Evolutionary conservation across 2,797 vertebrate species (phyloP), one percentile per base, ranked within the genome.

Genomic region (Gambusia yucatana): DNA sequence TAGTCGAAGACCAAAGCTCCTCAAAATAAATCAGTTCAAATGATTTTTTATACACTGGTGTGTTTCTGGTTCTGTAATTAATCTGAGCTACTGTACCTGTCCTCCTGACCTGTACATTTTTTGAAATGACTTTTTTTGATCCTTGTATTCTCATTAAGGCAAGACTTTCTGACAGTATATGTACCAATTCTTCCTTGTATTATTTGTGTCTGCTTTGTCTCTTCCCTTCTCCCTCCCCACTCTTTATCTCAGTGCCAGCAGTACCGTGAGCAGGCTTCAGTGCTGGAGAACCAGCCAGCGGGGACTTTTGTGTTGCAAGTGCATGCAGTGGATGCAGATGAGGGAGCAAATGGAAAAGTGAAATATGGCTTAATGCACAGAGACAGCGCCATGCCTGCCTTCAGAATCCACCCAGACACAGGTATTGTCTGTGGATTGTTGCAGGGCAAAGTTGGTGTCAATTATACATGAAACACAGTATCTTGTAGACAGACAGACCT

Each of bases 311-410:
- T 98, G 78, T 93, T 98, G 84, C 96, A 96, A 93, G 96, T 97
- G 72, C 96, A 97, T 83, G 97, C 97, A 1, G 94, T 93, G 88
- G 97, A 98, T 92, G 97, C 96, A 84, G 97, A 98, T 91, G 97
- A 97, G 90, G 97, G 97, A 88, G 94, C 94, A 89, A 98, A 97
- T 91, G 97, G 97, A 84, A 88, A 96, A 95, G 97, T 98, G 89
- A 97, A 96, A 91, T 98, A 98, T 22, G 96, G 97, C 87, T 92
- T 98, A 93, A 96, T 98, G 96, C 97, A 97, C 89, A 96, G 97
- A 95, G 96, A 96, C 94, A 96, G 96, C 82, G 91, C 95, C 73
- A 90, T 96, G 47, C 97, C 97, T 43, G 95, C 97, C 48, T 98
- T 98, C 93, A 96, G 91, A 89, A 96, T 98, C 81, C 95, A 98